Conservation (phyloP, 2,888 invertebrate genomes). For the Pyralis farinalis region DNA sequence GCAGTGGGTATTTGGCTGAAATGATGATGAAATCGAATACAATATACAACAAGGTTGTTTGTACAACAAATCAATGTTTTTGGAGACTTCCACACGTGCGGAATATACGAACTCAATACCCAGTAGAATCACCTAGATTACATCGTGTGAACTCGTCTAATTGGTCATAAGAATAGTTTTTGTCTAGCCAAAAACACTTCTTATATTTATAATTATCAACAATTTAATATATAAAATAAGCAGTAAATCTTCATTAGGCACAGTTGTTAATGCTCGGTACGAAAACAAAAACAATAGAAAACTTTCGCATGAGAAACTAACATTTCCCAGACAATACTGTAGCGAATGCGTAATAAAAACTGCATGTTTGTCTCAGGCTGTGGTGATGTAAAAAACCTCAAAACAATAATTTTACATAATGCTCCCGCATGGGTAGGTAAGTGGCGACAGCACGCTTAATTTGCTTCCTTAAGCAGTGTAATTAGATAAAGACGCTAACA, state of each 20-base stretch:
- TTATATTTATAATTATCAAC: too few relatives aligned
- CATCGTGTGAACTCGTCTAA: too few relatives aligned
- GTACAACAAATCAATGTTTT: too few relatives aligned
- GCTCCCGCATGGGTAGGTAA: constrained; percentile 49
- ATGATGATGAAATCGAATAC: too few relatives aligned
- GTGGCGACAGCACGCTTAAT: constrained; percentile 4
- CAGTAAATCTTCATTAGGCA: constrained; percentile 27
- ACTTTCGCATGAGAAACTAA: constrained; percentile 74
- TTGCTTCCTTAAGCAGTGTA: not conserved
- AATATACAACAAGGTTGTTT: too few relatives aligned
- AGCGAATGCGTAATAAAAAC: constrained; percentile 54
- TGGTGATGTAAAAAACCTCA: constrained; percentile 57
- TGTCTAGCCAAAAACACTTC: too few relatives aligned
- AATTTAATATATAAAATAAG: constrained; percentile 13
- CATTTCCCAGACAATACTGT: constrained; percentile 65
- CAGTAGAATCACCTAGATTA: too few relatives aligned
- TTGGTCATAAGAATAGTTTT: too few relatives aligned
- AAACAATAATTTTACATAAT: constrained; percentile 62
- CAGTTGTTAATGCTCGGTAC: constrained; percentile 20
- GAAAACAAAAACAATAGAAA: constrained; percentile 40
- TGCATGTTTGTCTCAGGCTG: constrained; percentile 42
- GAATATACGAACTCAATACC: too few relatives aligned
- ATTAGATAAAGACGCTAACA: not conserved
- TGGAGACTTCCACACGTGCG: too few relatives aligned
- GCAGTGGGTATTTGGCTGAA: too few relatives aligned